Percentiles rank a stretch among this genome's conserved stretches.
Evolutionary conservation across 2,113 vertebrate species (phyloP).

Genomic region (Meriones unguiculatus): DNA sequence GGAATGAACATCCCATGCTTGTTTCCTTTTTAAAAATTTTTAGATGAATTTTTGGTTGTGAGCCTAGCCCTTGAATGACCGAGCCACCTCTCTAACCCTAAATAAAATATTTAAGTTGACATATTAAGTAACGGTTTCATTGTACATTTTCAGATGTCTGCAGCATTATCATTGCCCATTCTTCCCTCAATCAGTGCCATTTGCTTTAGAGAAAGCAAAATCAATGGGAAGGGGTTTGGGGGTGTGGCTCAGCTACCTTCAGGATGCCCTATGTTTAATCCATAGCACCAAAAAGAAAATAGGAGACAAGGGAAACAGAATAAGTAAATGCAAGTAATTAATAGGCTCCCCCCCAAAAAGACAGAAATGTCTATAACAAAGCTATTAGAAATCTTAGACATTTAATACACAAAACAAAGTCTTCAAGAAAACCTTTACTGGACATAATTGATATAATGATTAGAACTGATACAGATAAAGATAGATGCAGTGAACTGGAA

Average conservation of each 20-base stretch:
- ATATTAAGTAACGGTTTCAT: neutral
- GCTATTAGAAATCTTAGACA: neutral
- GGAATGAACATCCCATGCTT: neutral
- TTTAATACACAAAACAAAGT: neutral
- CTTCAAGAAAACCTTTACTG: neutral
- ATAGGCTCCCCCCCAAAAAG: neutral
- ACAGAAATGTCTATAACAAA: neutral
- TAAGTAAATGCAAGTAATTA: no score
- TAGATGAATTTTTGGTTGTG: neutral
- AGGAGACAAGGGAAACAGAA: neutral
- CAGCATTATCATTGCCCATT: no score
- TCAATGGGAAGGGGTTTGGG: neutral
- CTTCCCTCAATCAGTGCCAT: neutral
- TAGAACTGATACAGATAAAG: neutral
- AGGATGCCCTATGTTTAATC: neutral
- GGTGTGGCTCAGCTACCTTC: neutral
- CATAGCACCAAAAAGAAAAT: neutral
- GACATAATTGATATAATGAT: neutral
- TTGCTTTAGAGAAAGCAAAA: neutral
- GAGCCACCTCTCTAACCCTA: no score
- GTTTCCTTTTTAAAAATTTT: no score
- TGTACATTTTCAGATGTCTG: neutral
- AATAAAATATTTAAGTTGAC: neutral
- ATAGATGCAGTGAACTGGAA: neutral
- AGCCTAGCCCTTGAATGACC: neutral